phyloP scores from a whole-genome alignment of 2,888 invertebrate genomes.

The Harpalus rufipes region DNA sequence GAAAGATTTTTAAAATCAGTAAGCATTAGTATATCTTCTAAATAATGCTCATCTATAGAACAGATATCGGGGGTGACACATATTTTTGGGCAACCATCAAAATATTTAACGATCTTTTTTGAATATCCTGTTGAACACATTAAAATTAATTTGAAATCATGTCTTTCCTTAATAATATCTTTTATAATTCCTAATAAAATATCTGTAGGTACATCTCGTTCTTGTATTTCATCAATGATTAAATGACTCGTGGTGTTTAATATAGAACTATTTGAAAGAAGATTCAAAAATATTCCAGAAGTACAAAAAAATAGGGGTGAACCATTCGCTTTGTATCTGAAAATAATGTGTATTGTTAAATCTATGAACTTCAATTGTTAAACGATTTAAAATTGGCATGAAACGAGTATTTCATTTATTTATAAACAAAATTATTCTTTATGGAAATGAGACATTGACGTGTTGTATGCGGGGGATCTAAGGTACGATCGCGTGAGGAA shows the following conservation, averaged over 20 bases:
- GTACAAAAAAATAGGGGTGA: conserved; percentile 86
- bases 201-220: conserved; percentile 88
- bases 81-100: conserved; percentile 83
- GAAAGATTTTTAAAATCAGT: conserved; percentile 71
- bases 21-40: conserved; percentile 85
- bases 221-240: conserved; percentile 93
- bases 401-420: too few species aligned
- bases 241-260: conserved; percentile 85
- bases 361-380: too few species aligned
- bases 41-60: conserved; percentile 86
- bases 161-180: conserved; percentile 79
- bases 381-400: too few species aligned
- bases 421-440: too few species aligned
- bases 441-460: too few species aligned
- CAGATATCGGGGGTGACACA: conserved; percentile 89
- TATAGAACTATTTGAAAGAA: conserved; percentile 85
- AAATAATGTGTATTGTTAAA: conserved; percentile 17
- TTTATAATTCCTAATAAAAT: conserved; percentile 88
- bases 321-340: conserved; percentile 71
- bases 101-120: conserved; percentile 85
- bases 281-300: conserved; percentile 88
- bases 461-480: too few species aligned
- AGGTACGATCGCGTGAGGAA: too few species aligned
- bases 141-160: conserved; percentile 87
- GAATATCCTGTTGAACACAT: conserved; percentile 95